phyloP scores from a whole-genome alignment of 2,797 vertebrate genomes.

The Picus viridis region DNA sequence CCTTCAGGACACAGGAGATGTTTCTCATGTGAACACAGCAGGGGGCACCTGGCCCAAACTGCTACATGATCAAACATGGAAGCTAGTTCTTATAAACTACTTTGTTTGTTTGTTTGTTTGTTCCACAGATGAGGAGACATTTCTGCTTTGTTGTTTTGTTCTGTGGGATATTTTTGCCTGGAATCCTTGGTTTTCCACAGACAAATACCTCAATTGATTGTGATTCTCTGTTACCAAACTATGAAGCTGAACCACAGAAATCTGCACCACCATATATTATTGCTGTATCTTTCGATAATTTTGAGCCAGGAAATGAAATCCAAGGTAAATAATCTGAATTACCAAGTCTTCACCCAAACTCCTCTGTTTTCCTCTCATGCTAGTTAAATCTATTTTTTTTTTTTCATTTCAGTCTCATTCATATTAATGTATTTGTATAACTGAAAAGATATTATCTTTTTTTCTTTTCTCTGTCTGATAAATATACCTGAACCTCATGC shows the following conservation, averaged over 20 bases:
- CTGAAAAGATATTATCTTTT: background rate
- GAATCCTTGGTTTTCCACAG: slow-evolving; percentile 46
- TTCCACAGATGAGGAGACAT: slow-evolving; percentile 49
- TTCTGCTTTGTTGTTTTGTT: slow-evolving; percentile 40
- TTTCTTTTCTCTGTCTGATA: background rate
- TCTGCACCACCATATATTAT: slow-evolving; percentile 63
- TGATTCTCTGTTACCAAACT: slow-evolving; percentile 69
- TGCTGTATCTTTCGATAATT: slow-evolving; percentile 51
- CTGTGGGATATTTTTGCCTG: slow-evolving; percentile 59
- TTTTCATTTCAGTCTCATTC: background rate
- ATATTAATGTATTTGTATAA: background rate
- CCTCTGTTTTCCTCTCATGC: background rate
- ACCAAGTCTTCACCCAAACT: background rate
- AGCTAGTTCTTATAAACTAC: background rate
- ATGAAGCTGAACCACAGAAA: slow-evolving; percentile 49
- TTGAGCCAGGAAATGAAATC: slow-evolving; percentile 64
- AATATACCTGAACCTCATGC: background rate
- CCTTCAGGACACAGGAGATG: too few species aligned
- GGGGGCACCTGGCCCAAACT: too few species aligned
- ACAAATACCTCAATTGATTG: slow-evolving; percentile 67
- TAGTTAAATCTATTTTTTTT: background rate
- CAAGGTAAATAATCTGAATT: slow-evolving; percentile 55
- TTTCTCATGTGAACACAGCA: too few species aligned
- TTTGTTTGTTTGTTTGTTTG: slow-evolving; percentile 3
- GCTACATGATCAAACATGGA: background rate